Evolutionary conservation across 2,113 vertebrate species (phyloP).

Genomic region (Condylura cristata): DNA sequence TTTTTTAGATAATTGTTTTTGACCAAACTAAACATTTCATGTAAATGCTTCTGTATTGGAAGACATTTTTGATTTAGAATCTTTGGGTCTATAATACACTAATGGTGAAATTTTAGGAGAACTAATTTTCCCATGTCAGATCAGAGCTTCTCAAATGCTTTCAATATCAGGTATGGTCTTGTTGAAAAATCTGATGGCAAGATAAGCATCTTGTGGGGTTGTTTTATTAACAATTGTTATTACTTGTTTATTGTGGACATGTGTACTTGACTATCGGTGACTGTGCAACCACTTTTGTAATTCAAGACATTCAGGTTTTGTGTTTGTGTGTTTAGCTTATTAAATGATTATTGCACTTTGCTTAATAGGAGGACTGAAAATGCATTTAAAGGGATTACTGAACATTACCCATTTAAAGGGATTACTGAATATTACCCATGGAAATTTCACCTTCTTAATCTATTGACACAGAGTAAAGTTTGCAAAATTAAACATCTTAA

Average conservation of each 20-base stretch:
- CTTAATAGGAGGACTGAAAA: background rate
- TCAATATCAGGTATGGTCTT: too few species aligned
- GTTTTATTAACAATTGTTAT: background rate
- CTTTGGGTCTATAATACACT: background rate
- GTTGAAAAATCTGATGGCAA: too few species aligned
- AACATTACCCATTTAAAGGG: background rate
- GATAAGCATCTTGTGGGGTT: background rate
- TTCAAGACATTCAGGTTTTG: background rate
- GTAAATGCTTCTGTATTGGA: background rate
- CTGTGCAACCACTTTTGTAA: background rate
- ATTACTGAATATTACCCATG: background rate
- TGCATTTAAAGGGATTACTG: background rate
- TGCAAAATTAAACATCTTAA: background rate
- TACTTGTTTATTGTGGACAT: background rate
- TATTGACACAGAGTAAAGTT: background rate
- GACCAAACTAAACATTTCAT: background rate
- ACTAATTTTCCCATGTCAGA: too few species aligned
- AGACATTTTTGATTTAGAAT: background rate
- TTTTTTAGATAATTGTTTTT: background rate
- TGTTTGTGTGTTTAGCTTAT: background rate
- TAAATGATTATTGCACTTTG: background rate
- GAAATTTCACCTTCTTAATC: background rate
- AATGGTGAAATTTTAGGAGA: too few species aligned
- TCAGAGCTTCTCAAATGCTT: too few species aligned
- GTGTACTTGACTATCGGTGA: background rate